phyloP scores from a whole-genome alignment of 2,797 vertebrate genomes.

The Steatocranus sp. region DNA sequence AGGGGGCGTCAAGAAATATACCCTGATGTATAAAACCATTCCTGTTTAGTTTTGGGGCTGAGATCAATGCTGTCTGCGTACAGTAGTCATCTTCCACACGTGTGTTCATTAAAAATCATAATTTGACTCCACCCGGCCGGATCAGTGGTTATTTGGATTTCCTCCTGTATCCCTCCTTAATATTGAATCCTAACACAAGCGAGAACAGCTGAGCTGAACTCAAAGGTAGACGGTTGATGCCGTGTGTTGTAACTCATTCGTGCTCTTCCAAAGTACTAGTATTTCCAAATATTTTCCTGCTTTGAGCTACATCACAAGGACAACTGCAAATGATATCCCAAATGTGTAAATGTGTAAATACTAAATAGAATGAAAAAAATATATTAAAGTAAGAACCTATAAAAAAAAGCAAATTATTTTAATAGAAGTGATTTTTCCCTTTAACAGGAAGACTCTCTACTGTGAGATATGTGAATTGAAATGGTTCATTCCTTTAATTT shows the following conservation, averaged over 20 bases:
- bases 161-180: too few species aligned
- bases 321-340: background rate
- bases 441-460: background rate
- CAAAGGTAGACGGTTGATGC: background rate
- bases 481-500: constrained; percentile 31
- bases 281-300: background rate
- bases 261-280: background rate
- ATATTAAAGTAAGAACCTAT: background rate
- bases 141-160: too few species aligned
- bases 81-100: too few species aligned
- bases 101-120: too few species aligned
- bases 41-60: too few species aligned
- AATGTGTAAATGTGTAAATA: background rate
- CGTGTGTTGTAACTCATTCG: background rate
- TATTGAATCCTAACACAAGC: too few species aligned
- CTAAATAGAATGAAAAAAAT: background rate
- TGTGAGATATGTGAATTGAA: constrained; percentile 7
- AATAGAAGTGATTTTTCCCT: background rate
- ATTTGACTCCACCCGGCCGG: too few species aligned
- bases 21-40: too few species aligned
- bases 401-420: background rate
- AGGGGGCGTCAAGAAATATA: too few species aligned
- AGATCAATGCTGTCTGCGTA: too few species aligned
- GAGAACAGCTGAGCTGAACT: background rate
- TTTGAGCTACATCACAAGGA: background rate